A percentile compares a stretch with the other conserved stretches of the same genome.
Conservation (phyloP, 2,888 invertebrate genomes). For the Conchocele bisecta region DNA sequence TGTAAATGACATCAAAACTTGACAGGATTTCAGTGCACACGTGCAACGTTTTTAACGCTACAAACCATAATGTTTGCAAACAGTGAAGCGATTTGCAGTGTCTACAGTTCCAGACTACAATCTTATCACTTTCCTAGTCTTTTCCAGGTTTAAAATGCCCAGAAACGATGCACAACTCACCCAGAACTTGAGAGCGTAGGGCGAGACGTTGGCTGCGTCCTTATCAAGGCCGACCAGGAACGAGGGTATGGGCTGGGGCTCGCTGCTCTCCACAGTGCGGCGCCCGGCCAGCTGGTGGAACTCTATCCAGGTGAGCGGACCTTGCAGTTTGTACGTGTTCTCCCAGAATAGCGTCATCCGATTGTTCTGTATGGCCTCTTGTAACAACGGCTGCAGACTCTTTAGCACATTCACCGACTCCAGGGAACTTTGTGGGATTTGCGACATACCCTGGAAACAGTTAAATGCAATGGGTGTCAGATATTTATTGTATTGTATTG, state of each 20-base stretch:
- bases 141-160: no score
- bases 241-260: slow-evolving; percentile 98
- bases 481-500: no score
- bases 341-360: slow-evolving; percentile 91
- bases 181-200: slow-evolving; percentile 97
- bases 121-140: no score
- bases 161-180: no score
- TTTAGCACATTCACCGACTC: slow-evolving; percentile 96
- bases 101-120: no score
- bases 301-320: slow-evolving; percentile 98
- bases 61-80: no score
- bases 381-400: slow-evolving; percentile 93
- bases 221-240: slow-evolving; percentile 96
- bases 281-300: slow-evolving; percentile 97
- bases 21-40: no score
- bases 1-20: no score
- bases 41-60: no score
- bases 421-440: slow-evolving; percentile 87
- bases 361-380: slow-evolving; percentile 97
- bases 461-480: no score
- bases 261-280: slow-evolving; percentile 95
- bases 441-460: slow-evolving; percentile 72
- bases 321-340: slow-evolving; percentile 94
- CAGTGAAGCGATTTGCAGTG: no score
- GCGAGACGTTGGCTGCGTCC: slow-evolving; percentile 97